Evolutionary conservation across 2,113 vertebrate species (phyloP), one percentile per base, ranked within the genome.

Genomic region (Anthoscopus minutus): DNA sequence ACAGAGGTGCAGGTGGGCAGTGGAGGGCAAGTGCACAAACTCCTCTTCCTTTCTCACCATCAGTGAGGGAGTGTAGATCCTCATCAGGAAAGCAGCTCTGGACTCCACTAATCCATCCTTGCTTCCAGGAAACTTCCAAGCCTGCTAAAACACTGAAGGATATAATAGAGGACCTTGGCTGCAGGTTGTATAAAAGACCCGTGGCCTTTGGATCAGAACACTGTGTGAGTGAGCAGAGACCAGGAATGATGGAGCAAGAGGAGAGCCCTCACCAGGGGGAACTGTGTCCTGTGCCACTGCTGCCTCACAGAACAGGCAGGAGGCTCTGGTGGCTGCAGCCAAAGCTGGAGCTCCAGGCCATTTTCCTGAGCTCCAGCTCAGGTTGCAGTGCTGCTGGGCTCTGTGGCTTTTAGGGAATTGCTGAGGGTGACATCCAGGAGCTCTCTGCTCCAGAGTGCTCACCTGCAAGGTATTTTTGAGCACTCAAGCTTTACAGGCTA

Each of bases 391-490:
- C 57, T 7, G 8, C 57, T 50, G n/a, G 22, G 25, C 54, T 69
- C 56, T 83, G 60, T 54, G 54, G 19, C 44, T 79, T 47, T 47
- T 44, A 78, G 56, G 51, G 35, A 17, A 15, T 11, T 50, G 47
- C 65, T 38, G 57, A 58, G 60, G 9, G 23, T 5, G 11, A 17
- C 0, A 0, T 42, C 21, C 38, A 27, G 38, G 45, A 83, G 73
- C 60, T 70, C 40, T 58, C 54, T 77, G 45, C 38, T 70, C 51
- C 51, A 33, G 35, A 25, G 61, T 74, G 73, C 61, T 89, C 1
- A 3, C 35, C 53, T 88, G 73, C 4, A 8, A 69, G 38, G 31
- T 37, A 14, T 71, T 88, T 79, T 71, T 51, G 61, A 82, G 50
- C 56, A 45, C 65, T 83, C 19, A 14, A 40, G 44, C 27, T 76